Percentiles rank a stretch among this genome's conserved stretches.
phyloP scores from a whole-genome alignment of 2,797 vertebrate genomes.

The Fratercula arctica region DNA sequence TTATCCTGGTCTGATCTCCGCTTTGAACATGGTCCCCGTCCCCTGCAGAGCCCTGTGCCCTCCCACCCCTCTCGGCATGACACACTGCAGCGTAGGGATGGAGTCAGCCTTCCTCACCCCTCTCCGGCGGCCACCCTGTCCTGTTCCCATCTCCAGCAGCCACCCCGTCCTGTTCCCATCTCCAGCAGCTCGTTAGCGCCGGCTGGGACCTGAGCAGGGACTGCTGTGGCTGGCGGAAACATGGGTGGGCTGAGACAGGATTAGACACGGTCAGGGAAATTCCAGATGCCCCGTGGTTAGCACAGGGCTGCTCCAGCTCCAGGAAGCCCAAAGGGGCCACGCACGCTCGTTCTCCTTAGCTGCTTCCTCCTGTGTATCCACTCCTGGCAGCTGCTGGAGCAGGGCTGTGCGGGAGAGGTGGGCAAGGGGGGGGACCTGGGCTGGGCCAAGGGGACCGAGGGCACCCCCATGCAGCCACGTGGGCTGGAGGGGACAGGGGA shows the following conservation, averaged over 20 bases:
- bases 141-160: background rate
- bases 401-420: background rate
- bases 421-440: background rate
- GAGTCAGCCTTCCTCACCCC: background rate
- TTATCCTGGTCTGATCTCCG: background rate
- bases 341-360: accelerated
- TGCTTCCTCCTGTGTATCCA: background rate
- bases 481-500: background rate
- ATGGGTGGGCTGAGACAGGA: background rate
- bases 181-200: background rate
- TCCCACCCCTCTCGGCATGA: background rate
- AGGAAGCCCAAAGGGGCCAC: background rate
- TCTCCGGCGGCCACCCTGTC: accelerated
- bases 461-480: background rate
- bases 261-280: background rate
- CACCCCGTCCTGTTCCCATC: background rate
- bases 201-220: background rate
- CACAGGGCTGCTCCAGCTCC: background rate
- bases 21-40: background rate
- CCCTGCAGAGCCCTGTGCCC: background rate
- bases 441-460: background rate
- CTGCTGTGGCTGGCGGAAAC: background rate
- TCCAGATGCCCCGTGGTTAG: background rate
- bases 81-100: accelerated
- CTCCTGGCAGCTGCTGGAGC: background rate